Conservation (phyloP, 2,888 invertebrate genomes). For the Ganaspis brasiliensis region DNA sequence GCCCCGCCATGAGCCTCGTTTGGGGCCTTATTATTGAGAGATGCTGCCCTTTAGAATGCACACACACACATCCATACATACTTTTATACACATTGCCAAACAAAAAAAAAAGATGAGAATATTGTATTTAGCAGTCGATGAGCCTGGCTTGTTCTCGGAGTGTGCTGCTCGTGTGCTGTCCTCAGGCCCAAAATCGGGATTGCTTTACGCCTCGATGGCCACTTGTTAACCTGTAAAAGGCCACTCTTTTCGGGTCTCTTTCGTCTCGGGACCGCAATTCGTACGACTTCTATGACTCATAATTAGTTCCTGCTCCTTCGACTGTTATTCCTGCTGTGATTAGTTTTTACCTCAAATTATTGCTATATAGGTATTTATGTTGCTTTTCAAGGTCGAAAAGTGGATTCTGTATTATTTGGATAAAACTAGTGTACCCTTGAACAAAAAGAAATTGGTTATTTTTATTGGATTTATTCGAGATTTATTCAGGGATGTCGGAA, state of each 20-base stretch:
- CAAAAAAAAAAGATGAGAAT: neutral
- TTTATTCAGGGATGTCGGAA: too few species aligned
- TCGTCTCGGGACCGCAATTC: conserved; percentile 10
- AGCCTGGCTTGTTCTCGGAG: conserved; percentile 51
- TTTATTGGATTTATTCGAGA: too few species aligned
- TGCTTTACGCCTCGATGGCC: conserved; percentile 59
- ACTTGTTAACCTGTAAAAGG: conserved; percentile 56
- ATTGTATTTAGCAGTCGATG: conserved; percentile 33
- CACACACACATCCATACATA: conserved; percentile 43
- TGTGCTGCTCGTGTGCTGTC: conserved; percentile 64
- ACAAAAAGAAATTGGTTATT: too few species aligned
- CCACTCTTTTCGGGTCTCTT: neutral
- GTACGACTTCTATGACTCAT: conserved; percentile 23
- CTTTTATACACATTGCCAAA: too few species aligned
- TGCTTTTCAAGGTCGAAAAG: too few species aligned
- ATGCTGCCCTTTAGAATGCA: conserved; percentile 27
- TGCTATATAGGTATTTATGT: too few species aligned
- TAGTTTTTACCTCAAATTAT: too few species aligned
- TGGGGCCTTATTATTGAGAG: conserved; percentile 49
- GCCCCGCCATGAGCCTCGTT: conserved; percentile 51
- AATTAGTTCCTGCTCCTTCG: conserved; percentile 31
- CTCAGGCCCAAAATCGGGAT: conserved; percentile 48
- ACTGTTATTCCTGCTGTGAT: conserved; percentile 3
- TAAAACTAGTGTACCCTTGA: too few species aligned
- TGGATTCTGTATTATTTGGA: too few species aligned